Percentiles rank a stretch among this genome's conserved stretches.
phyloP scores from a whole-genome alignment of 1,140 invertebrate species.

The Drosophila mojavensis region DNA sequence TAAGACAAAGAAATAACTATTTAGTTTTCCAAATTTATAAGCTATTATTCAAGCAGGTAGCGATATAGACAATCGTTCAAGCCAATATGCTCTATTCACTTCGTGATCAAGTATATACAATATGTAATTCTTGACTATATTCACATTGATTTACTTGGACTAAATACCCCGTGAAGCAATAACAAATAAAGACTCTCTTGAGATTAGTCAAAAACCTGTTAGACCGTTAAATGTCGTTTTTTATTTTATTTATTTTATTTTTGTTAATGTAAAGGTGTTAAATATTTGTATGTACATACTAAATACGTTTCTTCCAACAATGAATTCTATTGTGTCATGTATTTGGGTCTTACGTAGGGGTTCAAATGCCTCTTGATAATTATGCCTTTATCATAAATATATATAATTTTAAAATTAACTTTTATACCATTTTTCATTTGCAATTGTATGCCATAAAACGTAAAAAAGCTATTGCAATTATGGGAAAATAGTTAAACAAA shows the following conservation, averaged over 20 bases:
- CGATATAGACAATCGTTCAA: too few species aligned
- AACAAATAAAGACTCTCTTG: constrained; percentile 19
- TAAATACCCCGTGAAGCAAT: constrained; percentile 43
- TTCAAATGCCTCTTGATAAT: not conserved
- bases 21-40: too few species aligned
- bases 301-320: constrained; percentile 5
- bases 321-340: constrained; percentile 16
- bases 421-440: too few species aligned
- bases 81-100: too few species aligned
- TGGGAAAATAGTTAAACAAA: too few species aligned
- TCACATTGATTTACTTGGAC: constrained; percentile 45
- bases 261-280: constrained; percentile 29
- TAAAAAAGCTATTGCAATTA: too few species aligned
- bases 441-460: too few species aligned
- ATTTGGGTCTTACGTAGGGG: not conserved
- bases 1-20: too few species aligned
- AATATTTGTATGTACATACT: not conserved
- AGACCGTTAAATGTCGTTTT: constrained; percentile 28
- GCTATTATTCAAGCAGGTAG: too few species aligned
- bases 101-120: not conserved
- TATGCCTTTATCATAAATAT: too few species aligned
- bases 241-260: too few species aligned
- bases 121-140: constrained; percentile 53
- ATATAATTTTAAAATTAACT: too few species aligned
- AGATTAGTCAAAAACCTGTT: constrained; percentile 54